phyloP scores from a whole-genome alignment of 2,888 invertebrate genomes.

The Drosophila niveifrons region DNA sequence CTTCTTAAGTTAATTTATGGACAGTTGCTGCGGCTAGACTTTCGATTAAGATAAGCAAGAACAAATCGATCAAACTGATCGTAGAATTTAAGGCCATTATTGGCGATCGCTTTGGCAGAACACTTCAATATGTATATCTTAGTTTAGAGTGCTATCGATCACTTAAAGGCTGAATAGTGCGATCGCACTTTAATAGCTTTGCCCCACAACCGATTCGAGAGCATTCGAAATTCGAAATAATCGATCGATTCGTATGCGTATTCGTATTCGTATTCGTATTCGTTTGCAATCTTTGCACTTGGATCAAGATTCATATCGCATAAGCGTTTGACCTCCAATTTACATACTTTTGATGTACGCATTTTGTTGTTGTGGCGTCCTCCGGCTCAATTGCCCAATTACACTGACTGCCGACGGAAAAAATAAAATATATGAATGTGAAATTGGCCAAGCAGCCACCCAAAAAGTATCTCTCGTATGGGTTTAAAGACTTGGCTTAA shows the following conservation, averaged over 20 bases:
- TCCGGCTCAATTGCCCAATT: conserved; percentile 49
- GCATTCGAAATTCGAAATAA: conserved; percentile 3
- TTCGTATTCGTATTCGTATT: conserved; percentile 10
- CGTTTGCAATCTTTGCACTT: conserved; percentile 25
- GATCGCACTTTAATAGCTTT: neutral
- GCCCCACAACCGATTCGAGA: neutral
- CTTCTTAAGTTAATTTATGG: neutral
- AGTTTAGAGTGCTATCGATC: neutral
- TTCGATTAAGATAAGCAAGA: neutral
- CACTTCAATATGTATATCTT: too few relatives aligned
- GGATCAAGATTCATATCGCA: conserved; percentile 23
- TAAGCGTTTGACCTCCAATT: conserved; percentile 40
- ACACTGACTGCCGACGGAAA: conserved; percentile 8
- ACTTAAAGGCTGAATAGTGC: neutral
- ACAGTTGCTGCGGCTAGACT: neutral
- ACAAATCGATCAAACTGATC: neutral
- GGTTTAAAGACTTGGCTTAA: conserved; percentile 33
- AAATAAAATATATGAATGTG: neutral
- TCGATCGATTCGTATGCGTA: conserved; percentile 13
- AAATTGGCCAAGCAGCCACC: conserved; percentile 12
- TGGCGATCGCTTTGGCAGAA: neutral
- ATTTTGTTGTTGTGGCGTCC: neutral
- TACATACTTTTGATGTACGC: conserved; percentile 21
- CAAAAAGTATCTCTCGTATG: conserved; percentile 22
- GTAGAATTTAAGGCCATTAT: neutral